Conservation (phyloP, 2,113 vertebrate species). For the Vimba vimba region DNA sequence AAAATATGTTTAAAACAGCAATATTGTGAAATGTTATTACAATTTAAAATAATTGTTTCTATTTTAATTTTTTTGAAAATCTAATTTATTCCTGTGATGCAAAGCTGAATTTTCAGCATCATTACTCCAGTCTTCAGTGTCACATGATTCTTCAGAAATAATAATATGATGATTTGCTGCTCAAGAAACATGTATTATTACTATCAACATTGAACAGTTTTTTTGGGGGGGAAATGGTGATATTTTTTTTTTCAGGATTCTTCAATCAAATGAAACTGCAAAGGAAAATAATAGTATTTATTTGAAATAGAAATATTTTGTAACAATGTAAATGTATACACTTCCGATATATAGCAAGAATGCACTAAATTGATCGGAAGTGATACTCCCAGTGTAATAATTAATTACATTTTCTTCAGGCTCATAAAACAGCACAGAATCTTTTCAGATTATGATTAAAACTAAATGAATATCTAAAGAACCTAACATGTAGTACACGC, state of each 20-base stretch:
- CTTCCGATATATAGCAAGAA: no score
- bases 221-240: no score
- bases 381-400: no score
- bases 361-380: no score
- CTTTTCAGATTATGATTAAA: background rate
- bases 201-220: background rate
- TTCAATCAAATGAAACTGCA: no score
- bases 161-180: background rate
- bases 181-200: background rate
- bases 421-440: background rate
- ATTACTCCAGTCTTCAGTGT: background rate
- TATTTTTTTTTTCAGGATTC: no score
- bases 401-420: background rate
- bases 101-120: background rate
- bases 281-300: no score
- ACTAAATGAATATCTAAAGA: background rate
- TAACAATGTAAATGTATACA: no score
- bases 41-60: background rate
- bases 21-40: background rate
- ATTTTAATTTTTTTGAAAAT: background rate
- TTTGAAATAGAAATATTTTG: no score
- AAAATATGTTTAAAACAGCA: background rate
- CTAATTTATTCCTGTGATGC: background rate
- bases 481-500: background rate
- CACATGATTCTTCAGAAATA: background rate